phyloP scores from a whole-genome alignment of 2,888 invertebrate species.

The Brenthis hecate region DNA sequence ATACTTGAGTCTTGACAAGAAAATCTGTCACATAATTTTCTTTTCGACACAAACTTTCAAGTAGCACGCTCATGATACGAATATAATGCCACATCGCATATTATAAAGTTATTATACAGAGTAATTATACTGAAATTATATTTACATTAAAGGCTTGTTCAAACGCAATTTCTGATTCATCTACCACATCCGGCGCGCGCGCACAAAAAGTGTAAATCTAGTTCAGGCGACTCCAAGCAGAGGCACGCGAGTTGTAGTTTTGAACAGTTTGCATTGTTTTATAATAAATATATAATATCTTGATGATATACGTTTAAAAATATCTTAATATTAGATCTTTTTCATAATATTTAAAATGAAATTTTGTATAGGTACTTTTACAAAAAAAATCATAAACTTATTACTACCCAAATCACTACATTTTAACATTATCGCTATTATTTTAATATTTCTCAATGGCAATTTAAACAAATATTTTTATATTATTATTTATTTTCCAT shows the following conservation, averaged over 20 bases:
- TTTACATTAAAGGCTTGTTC: conserved; percentile 55
- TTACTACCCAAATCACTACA: no score
- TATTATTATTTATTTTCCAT: no score
- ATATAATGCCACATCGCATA: conserved; percentile 50
- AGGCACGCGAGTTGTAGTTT: conserved; percentile 40
- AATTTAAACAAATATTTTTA: no score
- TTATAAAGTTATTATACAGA: conserved; percentile 59
- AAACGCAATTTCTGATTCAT: conserved; percentile 42
- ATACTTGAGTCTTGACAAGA: neutral
- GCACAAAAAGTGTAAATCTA: conserved; percentile 62
- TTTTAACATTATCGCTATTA: no score
- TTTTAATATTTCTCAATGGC: no score
- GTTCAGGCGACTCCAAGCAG: conserved; percentile 71
- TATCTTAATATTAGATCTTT: no score
- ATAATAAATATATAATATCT: no score
- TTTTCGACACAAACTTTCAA: conserved; percentile 17
- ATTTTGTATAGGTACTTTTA: no score
- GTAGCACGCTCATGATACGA: conserved; percentile 27
- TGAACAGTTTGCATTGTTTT: neutral
- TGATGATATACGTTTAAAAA: no score
- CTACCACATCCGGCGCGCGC: conserved; percentile 73
- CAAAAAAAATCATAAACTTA: no score
- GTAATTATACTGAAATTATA: conserved; percentile 65
- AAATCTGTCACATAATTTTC: neutral
- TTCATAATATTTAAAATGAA: no score